phyloP scores from a whole-genome alignment of 2,113 vertebrate species.

The Danio rerio region DNA sequence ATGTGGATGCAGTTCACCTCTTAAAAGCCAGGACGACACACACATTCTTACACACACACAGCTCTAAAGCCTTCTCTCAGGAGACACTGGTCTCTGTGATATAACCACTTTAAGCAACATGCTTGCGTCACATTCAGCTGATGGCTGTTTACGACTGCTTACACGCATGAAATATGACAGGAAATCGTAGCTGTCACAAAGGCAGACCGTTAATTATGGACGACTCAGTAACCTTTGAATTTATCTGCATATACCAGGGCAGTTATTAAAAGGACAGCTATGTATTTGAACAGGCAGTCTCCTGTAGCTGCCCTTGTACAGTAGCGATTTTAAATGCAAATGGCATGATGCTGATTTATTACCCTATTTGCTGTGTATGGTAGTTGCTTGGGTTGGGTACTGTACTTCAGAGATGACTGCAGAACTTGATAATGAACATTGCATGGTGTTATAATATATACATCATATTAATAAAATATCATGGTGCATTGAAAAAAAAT shows the following conservation, averaged over 20 bases:
- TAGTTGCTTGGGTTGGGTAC: background rate
- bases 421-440: too few relatives aligned
- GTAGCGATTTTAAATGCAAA: background rate
- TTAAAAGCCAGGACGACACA: constrained; percentile 44
- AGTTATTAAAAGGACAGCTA: constrained; percentile 4
- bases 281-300: constrained; percentile 7
- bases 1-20: constrained; percentile 47
- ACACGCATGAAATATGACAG: constrained; percentile 39
- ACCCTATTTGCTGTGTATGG: background rate
- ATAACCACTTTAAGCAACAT: constrained; percentile 24
- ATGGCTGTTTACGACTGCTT: constrained; percentile 34
- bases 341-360: background rate
- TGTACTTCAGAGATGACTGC: background rate
- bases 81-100: constrained; percentile 20
- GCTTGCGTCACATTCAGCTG: constrained; percentile 38
- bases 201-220: constrained; percentile 10
- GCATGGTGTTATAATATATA: too few relatives aligned
- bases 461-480: too few relatives aligned
- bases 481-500: too few relatives aligned
- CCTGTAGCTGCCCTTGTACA: background rate
- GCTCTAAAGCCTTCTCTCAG: constrained; percentile 33
- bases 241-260: background rate
- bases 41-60: constrained; percentile 48
- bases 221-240: constrained; percentile 27
- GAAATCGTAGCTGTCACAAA: constrained; percentile 7